Base-by-base conservation (phyloP, 1,140 invertebrate genomes). In the Cheumatopsyche charites region DNA sequence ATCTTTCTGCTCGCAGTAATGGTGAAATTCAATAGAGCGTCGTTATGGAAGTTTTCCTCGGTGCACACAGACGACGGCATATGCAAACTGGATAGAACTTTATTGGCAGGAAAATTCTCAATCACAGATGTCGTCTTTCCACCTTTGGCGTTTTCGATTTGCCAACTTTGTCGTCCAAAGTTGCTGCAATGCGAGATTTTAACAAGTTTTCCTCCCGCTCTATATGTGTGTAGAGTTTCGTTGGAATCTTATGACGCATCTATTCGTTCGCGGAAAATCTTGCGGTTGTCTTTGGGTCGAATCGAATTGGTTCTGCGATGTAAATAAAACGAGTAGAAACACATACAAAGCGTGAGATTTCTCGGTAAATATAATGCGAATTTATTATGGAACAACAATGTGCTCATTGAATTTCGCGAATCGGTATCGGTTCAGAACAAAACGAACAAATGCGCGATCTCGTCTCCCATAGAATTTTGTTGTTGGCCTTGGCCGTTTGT, bases 401-500 rank as follows among this genome's bases (percentile, higher is more conserved):
- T 9, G 29, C 29, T 36, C 29, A 36, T 36, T 36, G 29, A 36
- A 36, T 36, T 36, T 36, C 29, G 29, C 29, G 29, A 36, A 36
- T 36, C 29, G 29, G 29, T 36, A 36, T 36, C 29, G 9, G 29
- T 36, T 9, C 29, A 9, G 9, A 36, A 36, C 29, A 36, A 36
- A 36, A 36, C 29, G 29, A 36, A 9, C 29, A 36, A 36, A 36
- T 9, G 9, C 9, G 45, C 55, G 52, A 11, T 15, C 25, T 17
- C 26, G 70, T 52, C 19, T 72, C 26, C 13, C 49, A 26, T 23
- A 25, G 19, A 25, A 45, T 67, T n/a, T 69, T 67, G 70, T 71
- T 45, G 70, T 29, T 61, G 73, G 43, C 73, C 73, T 75, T 75
- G 73, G 66, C 65, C 45, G 52, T 62, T 49, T 45, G 70, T 69